Percentiles rank a stretch among this genome's conserved stretches.
Conservation (phyloP, 1,140 invertebrate genomes). For the Drosophila tsacasi region DNA sequence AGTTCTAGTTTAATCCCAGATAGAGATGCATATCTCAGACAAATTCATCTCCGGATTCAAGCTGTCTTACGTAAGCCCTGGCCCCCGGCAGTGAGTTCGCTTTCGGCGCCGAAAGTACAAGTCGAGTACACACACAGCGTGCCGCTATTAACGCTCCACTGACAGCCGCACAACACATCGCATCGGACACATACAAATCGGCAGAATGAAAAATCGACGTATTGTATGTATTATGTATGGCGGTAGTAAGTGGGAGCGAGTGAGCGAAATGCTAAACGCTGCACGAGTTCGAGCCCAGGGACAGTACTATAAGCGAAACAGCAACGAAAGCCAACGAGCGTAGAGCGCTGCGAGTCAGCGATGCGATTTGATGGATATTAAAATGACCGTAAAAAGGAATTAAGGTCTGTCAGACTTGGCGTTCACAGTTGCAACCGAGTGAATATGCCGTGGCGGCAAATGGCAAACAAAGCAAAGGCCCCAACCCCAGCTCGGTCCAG, state of each 20-base stretch:
- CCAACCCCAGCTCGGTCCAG: constrained; percentile 21
- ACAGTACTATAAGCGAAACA: constrained; percentile 4
- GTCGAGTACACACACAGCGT: constrained; percentile 66
- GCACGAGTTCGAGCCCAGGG: constrained; percentile 15
- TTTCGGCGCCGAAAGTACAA: constrained; percentile 62
- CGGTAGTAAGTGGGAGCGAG: not conserved
- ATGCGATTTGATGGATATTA: constrained; percentile 84
- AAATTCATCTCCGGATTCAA: constrained; percentile 21
- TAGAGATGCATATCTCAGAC: constrained; percentile 56
- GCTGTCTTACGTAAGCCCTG: constrained; percentile 58
- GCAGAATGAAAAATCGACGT: constrained; percentile 79
- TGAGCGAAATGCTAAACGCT: constrained; percentile 56
- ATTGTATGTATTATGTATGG: not conserved
- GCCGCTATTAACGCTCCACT: constrained; percentile 80
- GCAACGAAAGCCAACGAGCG: constrained; percentile 64
- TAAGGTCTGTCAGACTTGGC: constrained; percentile 81
- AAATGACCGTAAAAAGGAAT: constrained; percentile 85
- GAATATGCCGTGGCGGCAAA: constrained; percentile 62
- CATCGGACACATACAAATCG: constrained; percentile 70
- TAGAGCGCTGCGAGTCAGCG: constrained; percentile 77
- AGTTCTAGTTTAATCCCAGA: not conserved
- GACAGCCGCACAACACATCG: constrained; percentile 68
- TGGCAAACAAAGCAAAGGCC: constrained; percentile 37
- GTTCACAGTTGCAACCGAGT: constrained; percentile 78
- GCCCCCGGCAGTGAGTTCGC: constrained; percentile 33